phyloP scores from a whole-genome alignment of 1,140 invertebrate genomes.

The Bombus ignitus region DNA sequence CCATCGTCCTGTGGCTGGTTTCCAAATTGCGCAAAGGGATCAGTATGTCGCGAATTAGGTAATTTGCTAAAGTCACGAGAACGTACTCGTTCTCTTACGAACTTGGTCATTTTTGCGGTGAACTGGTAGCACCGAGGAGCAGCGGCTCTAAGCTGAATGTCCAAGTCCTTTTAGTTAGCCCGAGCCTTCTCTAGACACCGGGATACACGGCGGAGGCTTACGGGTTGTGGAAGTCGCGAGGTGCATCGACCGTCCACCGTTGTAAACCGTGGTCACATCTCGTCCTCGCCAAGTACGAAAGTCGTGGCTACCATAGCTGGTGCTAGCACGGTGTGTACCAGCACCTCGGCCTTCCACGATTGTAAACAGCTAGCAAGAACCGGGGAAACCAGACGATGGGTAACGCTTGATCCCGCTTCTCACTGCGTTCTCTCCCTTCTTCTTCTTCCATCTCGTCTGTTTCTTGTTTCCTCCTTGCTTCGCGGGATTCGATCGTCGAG shows the following conservation, averaged over 20 bases:
- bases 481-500: neutral
- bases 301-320: slow-evolving; percentile 73
- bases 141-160: neutral
- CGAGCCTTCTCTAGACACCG: slow-evolving; percentile 8
- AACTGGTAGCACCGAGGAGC: slow-evolving; percentile 31
- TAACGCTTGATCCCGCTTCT: slow-evolving; percentile 35
- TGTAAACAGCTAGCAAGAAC: slow-evolving; percentile 76
- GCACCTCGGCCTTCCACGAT: slow-evolving; percentile 67
- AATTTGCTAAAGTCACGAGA: slow-evolving; percentile 1
- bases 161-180: slow-evolving; percentile 42
- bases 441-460: neutral
- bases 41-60: neutral
- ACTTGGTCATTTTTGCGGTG: neutral
- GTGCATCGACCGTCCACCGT: slow-evolving; percentile 64
- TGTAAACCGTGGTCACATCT: slow-evolving; percentile 61
- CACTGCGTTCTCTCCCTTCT: neutral
- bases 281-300: slow-evolving; percentile 75
- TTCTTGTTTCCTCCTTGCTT: neutral
- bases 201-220: slow-evolving; percentile 24
- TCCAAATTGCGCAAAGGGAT: too few relatives aligned
- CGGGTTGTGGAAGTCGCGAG: slow-evolving; percentile 37
- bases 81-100: slow-evolving; percentile 32
- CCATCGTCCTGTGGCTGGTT: neutral
- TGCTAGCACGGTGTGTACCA: slow-evolving; percentile 39
- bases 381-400: slow-evolving; percentile 75